These are phyloP conservation scores for Muscidifurax raptorellus DNA, from an alignment of 1,140 invertebrate species.

Conservation along the genomic window DNA sequence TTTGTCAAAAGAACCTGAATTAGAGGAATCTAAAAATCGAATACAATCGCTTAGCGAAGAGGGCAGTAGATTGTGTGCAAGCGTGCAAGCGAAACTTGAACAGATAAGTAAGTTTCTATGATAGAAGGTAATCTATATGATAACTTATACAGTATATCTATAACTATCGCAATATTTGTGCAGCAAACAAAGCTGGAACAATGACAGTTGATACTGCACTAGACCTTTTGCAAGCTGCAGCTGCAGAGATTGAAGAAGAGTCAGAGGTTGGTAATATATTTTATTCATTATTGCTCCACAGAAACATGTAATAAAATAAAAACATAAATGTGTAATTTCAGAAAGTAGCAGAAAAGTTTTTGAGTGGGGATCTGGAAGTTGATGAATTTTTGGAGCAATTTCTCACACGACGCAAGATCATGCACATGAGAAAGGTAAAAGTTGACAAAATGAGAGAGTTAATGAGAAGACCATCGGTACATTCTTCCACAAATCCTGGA, in stretches of 20 bases:
- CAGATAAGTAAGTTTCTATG: slow-evolving; percentile 78
- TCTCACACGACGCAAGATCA: slow-evolving; percentile 82
- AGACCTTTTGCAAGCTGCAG: slow-evolving; percentile 88
- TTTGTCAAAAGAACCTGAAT: slow-evolving; percentile 86
- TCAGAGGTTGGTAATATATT: slow-evolving; percentile 79
- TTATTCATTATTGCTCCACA: background rate
- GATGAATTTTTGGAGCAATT: slow-evolving; percentile 89
- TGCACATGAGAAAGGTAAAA: slow-evolving; percentile 89
- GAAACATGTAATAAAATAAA: background rate
- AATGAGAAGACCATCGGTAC: slow-evolving; percentile 73
- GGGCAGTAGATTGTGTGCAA: slow-evolving; percentile 80
- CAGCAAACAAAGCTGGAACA: slow-evolving; percentile 81
- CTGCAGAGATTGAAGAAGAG: slow-evolving; percentile 91
- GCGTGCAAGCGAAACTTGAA: slow-evolving; percentile 82
- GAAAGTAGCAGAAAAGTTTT: slow-evolving; percentile 84
- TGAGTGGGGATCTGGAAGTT: slow-evolving; percentile 82
- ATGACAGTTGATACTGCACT: slow-evolving; percentile 87
- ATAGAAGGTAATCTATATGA: background rate
- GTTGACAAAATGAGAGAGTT: slow-evolving; percentile 91
- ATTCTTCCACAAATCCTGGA: slow-evolving; percentile 63
- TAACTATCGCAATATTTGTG: slow-evolving; percentile 53
- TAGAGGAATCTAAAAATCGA: slow-evolving; percentile 83
- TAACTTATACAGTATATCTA: background rate
- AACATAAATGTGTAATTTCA: slow-evolving; percentile 51
- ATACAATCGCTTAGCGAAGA: slow-evolving; percentile 82